These are phyloP conservation scores for Exocentrus adspersus DNA, from an alignment of 2,888 invertebrate species.

Conservation along the genomic window DNA sequence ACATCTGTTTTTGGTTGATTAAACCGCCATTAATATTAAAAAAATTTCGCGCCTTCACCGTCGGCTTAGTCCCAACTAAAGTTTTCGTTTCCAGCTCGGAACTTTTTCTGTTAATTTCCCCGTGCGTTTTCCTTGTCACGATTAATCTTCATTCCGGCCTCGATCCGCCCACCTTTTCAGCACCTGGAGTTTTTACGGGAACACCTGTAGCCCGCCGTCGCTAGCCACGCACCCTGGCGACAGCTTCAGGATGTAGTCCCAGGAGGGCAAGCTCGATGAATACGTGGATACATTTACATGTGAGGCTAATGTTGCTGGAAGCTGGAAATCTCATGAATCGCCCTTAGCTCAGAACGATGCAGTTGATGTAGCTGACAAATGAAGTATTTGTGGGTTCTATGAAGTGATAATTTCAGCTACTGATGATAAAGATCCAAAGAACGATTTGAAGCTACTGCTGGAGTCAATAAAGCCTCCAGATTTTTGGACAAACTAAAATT, in stretches of 20 bases:
- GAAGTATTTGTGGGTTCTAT: no score
- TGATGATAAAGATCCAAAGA: no score
- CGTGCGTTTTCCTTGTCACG: conserved; percentile 16
- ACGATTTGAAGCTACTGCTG: no score
- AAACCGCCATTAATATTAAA: no score
- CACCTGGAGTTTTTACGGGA: conserved; percentile 44
- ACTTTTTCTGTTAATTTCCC: conserved; percentile 17
- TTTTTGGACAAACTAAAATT: no score
- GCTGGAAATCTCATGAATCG: no score
- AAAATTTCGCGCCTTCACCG: no score
- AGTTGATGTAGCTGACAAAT: no score
- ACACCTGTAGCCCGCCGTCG: conserved; percentile 40
- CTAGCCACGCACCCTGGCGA: conserved; percentile 26
- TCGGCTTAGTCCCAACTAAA: not conserved
- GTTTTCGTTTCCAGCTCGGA: not conserved
- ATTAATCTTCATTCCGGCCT: conserved; percentile 44
- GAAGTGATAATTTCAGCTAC: no score
- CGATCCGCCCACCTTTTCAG: conserved; percentile 43
- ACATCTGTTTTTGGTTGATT: no score
- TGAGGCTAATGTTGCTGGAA: conserved; percentile 19
- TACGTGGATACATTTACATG: conserved; percentile 39
- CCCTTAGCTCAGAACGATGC: no score
- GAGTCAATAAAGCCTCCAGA: no score
- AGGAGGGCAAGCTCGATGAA: conserved; percentile 40
- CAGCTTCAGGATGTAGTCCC: conserved; percentile 36